These are phyloP conservation scores for Drosophila athabasca DNA, from an alignment of 1,140 invertebrate species.

Conservation along the genomic window DNA sequence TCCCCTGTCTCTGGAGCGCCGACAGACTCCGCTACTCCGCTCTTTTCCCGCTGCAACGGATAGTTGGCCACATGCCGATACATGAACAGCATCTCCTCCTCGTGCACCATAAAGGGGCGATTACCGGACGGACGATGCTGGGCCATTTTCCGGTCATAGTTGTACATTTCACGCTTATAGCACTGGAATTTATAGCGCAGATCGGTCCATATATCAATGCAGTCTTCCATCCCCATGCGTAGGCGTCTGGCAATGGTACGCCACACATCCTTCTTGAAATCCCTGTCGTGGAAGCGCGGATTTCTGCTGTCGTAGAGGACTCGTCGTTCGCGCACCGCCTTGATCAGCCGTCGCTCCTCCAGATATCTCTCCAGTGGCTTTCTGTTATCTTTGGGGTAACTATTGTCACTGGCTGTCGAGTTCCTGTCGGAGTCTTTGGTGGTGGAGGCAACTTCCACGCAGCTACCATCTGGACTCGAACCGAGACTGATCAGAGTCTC, in stretches of 20 bases:
- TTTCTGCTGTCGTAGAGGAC: slow-evolving; percentile 42
- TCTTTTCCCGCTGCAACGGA: background rate
- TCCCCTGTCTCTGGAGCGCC: background rate
- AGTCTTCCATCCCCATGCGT: slow-evolving; percentile 16
- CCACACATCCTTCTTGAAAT: slow-evolving; percentile 45
- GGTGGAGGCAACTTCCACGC: too few relatives aligned
- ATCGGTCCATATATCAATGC: slow-evolving; percentile 56
- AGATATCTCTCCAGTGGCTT: slow-evolving; percentile 1
- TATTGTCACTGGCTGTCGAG: too few relatives aligned
- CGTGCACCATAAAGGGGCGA: slow-evolving; percentile 55
- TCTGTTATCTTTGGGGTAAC: background rate
- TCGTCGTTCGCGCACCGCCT: slow-evolving; percentile 17
- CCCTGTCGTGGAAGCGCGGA: slow-evolving; percentile 31
- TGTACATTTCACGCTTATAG: slow-evolving; percentile 50
- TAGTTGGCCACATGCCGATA: slow-evolving; percentile 53
- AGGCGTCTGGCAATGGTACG: slow-evolving; percentile 26
- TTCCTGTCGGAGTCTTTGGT: too few relatives aligned
- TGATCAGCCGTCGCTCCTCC: slow-evolving; percentile 29
- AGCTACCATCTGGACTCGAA: background rate
- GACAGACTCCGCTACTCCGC: background rate
- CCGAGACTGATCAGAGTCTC: too few relatives aligned
- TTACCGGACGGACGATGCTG: background rate
- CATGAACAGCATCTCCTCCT: slow-evolving; percentile 65
- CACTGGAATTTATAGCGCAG: slow-evolving; percentile 58
- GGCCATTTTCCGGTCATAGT: slow-evolving; percentile 16